Base-by-base conservation (phyloP, 2,888 invertebrate genomes). In the Lasioglossum lativentre region DNA sequence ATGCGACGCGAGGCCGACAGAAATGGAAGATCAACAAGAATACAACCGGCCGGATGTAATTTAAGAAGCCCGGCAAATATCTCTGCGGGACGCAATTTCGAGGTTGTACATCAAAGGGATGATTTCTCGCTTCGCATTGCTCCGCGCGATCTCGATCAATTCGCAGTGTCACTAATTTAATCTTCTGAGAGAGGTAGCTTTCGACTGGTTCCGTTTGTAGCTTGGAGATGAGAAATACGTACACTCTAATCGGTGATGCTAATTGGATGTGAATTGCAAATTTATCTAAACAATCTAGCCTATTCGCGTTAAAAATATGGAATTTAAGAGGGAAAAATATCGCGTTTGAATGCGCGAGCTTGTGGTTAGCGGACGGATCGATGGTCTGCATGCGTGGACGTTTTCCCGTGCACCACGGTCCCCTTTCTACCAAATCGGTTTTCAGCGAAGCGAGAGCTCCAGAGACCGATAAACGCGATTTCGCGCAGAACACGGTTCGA, bases 401-500 rank as follows among this genome's bases (percentile, higher is more conserved):
- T 23, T 66, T 66, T 23, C 27, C 34, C 30, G 63, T 66, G 59
- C 38, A 8, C 47, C 45, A 42, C 34, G 66, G 45, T 76, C 30
- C 70, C 63, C 8, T 42, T 77, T 56, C 45, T n/a, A 45, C 38
- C 70, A 14, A 40, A 12, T 47, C 38, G 42, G n/a, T 12, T 40
- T 30, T 63, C 68, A 10, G 27, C 75, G 45, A 59, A 56, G 47
- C 68, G 45, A 76, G 56, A 56, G 42, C 34, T 27, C 16, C 63
- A 12, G 16, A 19, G 45, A 76, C 38, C 75, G 74, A 75, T 73
- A 63, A 72, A 77, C 77, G 83, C 73, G 68, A 80, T 85, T 59
- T 85, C 79, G 82, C 47, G 80, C 59, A 66, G 73, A 79, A 79
- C 66, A 45, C 71, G 75, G 42, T 19, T 52, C 78, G 73, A 73